Base-by-base conservation (phyloP, 2,888 invertebrate species). In the Sarcophaga rosellei region DNA sequence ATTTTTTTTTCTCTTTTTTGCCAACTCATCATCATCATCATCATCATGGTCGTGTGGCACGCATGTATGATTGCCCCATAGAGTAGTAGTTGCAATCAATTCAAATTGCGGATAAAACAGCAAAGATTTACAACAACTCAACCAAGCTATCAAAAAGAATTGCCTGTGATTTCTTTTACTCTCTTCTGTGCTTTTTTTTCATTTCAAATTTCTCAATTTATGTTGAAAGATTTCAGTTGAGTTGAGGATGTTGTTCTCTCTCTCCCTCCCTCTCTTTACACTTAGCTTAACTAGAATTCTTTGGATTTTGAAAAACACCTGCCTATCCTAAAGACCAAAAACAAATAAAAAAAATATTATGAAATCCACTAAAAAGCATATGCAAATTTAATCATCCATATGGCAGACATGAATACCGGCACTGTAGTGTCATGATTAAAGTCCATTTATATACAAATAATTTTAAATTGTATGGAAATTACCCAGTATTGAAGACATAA, bases 81-180 rank as follows among this genome's bases (percentile, higher is more conserved):
- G 4, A 53, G 53, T n/a, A 61, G 61, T 70, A 69, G 74, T 23
- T 74, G 75, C 79, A 80, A 84, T 66, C 84, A 84, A 72, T 79
- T 69, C 78, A 63, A 84, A 84, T 68, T 68, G 66, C 45, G 72
- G 44, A 79, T n/a, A 44, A 65, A 72, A 44, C 53, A 15, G 53
- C 17, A 53, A 53, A 15, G 53, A 53, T 53, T 53, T 53, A 53
- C 53, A 53, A 17, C 53, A 53, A 53, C 17, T 53, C 53, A 17
- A 15, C 17, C 17, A 53, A 53, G 53, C 53, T 15, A 47, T 47
- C 11, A 47, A 47, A 47, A 53, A 65, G 17, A 35, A 35, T 65
- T 65, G 5, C 23, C 53, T 53, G 17, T 53, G 53, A 53, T 53
- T 53, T 12, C 17, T 12, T 10, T 53, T 53, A 15, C 17, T 53